Evolutionary conservation across 1,140 invertebrate genomes (phyloP).

Genomic region (Pseudoatta argentina): DNA sequence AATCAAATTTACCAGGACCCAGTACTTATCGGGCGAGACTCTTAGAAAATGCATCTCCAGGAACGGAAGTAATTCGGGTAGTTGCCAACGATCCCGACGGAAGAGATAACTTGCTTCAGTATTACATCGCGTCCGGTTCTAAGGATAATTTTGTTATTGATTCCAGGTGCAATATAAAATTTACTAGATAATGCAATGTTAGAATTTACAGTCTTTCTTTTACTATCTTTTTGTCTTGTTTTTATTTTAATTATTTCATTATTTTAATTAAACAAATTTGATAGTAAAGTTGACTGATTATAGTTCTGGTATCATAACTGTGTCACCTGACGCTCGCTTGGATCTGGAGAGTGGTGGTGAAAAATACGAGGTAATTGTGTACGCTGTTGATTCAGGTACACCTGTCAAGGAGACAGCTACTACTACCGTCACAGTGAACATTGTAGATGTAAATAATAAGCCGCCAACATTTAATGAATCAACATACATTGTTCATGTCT

Average conservation of each 20-base stretch:
- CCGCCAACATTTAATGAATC: slow-evolving; percentile 91
- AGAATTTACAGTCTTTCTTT: not conserved
- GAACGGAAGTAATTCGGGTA: slow-evolving; percentile 90
- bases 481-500: slow-evolving; percentile 90
- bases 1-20: slow-evolving; percentile 86
- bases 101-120: slow-evolving; percentile 89
- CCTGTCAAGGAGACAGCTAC: slow-evolving; percentile 92
- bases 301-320: slow-evolving; percentile 90
- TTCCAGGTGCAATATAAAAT: slow-evolving; percentile 86
- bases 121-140: slow-evolving; percentile 91
- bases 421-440: slow-evolving; percentile 90
- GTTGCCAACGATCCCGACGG: slow-evolving; percentile 92
- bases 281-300: slow-evolving; percentile 70
- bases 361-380: slow-evolving; percentile 90
- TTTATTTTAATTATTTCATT: slow-evolving; percentile 9
- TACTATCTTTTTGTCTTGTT: not conserved
- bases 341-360: slow-evolving; percentile 90
- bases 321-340: slow-evolving; percentile 91
- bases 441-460: slow-evolving; percentile 94
- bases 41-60: slow-evolving; percentile 89
- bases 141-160: slow-evolving; percentile 94
- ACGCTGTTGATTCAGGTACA: slow-evolving; percentile 90
- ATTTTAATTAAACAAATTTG: not conserved
- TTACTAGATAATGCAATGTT: not conserved
- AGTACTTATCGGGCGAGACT: slow-evolving; percentile 90